These are phyloP conservation scores for Chiroxiphia lanceolata DNA, from an alignment of 2,797 vertebrate genomes.

Conservation along the genomic window DNA sequence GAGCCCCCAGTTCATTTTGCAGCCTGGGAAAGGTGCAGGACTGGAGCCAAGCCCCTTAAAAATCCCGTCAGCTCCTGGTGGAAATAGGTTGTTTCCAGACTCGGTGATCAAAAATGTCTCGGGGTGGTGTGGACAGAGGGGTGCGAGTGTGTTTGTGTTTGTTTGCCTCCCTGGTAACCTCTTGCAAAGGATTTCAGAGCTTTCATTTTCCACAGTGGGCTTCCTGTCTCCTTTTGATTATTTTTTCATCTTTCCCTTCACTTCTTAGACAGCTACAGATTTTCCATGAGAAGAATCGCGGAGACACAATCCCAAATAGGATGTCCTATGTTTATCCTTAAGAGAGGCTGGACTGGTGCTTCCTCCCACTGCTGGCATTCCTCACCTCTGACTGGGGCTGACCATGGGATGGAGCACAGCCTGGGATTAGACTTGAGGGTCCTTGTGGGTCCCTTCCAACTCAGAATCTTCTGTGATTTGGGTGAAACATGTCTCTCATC, in stretches of 20 bases:
- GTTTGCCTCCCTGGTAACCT: conserved; percentile 1
- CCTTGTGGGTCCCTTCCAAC: neutral
- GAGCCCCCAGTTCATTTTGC: neutral
- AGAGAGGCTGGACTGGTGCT: neutral
- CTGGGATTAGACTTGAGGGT: neutral
- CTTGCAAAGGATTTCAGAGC: neutral
- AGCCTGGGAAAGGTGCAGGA: neutral
- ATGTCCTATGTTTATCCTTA: neutral
- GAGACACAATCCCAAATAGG: neutral
- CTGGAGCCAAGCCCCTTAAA: neutral
- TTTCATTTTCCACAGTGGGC: neutral
- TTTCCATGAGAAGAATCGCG: neutral
- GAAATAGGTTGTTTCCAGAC: neutral
- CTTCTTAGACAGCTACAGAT: neutral
- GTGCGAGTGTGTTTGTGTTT: neutral
- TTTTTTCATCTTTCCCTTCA: neutral
- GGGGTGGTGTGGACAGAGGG: neutral
- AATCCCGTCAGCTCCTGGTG: rapidly evolving
- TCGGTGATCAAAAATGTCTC: neutral
- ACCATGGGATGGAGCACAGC: neutral
- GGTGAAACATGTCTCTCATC: neutral
- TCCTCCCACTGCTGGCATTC: neutral
- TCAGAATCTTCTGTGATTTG: neutral
- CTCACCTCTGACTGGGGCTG: neutral
- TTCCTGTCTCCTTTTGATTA: neutral